These are phyloP conservation scores for Siniperca chuatsi DNA, from an alignment of 2,113 vertebrate genomes.

Conservation along the genomic window DNA sequence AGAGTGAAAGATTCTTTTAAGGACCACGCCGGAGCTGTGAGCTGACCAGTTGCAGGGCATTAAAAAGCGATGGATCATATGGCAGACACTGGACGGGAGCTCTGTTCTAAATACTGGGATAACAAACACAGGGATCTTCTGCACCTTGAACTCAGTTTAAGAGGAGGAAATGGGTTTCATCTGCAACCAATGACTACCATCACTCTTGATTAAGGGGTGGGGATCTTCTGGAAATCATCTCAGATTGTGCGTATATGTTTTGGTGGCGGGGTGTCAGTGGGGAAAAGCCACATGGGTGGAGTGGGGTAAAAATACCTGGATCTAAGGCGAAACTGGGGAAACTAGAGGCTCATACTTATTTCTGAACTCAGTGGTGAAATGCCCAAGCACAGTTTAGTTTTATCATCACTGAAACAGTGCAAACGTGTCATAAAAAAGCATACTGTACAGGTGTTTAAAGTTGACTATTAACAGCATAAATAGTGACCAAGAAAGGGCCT, in stretches of 20 bases:
- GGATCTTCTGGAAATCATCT: conserved; percentile 62
- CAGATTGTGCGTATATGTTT: conserved; percentile 36
- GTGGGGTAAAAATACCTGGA: conserved; percentile 48
- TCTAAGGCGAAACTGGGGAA: neutral
- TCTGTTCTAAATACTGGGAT: conserved; percentile 40
- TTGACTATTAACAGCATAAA: neutral
- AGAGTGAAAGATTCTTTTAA: conserved; percentile 49
- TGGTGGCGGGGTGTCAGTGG: conserved; percentile 18
- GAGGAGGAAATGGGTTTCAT: conserved; percentile 77
- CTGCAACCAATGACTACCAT: conserved; percentile 75
- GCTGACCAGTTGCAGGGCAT: conserved; percentile 32
- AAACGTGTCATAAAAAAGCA: neutral
- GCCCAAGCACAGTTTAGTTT: neutral
- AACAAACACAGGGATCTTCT: conserved; percentile 73
- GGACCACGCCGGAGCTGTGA: neutral
- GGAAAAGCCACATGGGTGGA: conserved; percentile 23
- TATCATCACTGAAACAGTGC: neutral
- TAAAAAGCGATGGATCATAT: conserved; percentile 50
- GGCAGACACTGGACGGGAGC: conserved; percentile 29
- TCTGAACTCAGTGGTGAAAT: neutral
- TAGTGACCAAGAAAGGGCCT: neutral
- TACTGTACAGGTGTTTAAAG: neutral
- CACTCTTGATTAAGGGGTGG: conserved; percentile 71
- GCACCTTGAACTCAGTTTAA: conserved; percentile 58
- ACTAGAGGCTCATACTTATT: neutral